A percentile compares a stretch with the other conserved stretches of the same genome.
Evolutionary conservation across 2,113 vertebrate genomes (phyloP).

Genomic region (Muntiacus reevesi): DNA sequence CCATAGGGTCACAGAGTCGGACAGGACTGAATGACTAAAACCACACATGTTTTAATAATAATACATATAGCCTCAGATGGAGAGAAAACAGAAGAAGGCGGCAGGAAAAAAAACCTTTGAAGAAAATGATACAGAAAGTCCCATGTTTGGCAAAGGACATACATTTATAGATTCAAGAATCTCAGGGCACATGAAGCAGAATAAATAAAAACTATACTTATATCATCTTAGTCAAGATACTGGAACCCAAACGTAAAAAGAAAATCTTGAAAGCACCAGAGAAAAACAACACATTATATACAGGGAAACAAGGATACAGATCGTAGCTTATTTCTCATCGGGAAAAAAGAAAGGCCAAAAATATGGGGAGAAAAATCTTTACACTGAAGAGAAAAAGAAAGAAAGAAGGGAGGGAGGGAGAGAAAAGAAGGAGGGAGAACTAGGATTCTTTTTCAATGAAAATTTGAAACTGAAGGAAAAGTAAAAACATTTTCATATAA

Average conservation of each 20-base stretch:
- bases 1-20: neutral
- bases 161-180: neutral
- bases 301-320: neutral
- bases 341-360: neutral
- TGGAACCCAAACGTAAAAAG: neutral
- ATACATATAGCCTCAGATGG: neutral
- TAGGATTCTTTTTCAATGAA: neutral
- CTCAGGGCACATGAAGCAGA: neutral
- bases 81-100: neutral
- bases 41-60: neutral
- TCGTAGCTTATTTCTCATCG: neutral
- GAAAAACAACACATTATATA: neutral
- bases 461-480: neutral
- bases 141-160: neutral
- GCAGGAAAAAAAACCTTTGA: neutral
- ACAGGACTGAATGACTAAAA: neutral
- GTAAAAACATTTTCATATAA: neutral
- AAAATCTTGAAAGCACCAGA: constrained; percentile 1
- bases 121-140: neutral
- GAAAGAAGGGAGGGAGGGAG: no score
- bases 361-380: neutral
- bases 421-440: neutral
- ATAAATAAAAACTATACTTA: neutral
- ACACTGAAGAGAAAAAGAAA: neutral
- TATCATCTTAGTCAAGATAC: neutral